These are phyloP conservation scores for Dicycla oo DNA, from an alignment of 2,888 invertebrate genomes.

Conservation along the genomic window DNA sequence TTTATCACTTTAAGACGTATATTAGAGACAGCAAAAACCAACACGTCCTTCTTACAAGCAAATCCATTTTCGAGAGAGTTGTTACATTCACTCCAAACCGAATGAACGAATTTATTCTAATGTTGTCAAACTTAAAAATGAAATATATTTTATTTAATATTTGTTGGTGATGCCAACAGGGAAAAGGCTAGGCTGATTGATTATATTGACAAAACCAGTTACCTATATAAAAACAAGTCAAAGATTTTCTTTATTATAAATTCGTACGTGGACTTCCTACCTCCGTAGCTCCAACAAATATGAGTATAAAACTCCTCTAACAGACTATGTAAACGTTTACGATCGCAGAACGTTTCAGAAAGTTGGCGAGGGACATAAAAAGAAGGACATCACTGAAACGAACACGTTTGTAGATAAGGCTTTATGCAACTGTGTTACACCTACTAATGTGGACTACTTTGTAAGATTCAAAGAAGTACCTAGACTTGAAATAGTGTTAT, in stretches of 20 bases:
- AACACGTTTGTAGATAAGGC: slow-evolving; percentile 54
- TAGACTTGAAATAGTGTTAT: not conserved
- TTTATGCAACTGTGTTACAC: slow-evolving; percentile 57
- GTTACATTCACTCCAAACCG: too few relatives aligned
- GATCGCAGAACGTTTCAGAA: slow-evolving; percentile 41
- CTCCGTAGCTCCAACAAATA: not conserved
- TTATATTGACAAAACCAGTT: too few relatives aligned
- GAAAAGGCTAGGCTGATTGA: too few relatives aligned
- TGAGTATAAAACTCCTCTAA: slow-evolving; percentile 18
- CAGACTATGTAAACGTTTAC: slow-evolving; percentile 55
- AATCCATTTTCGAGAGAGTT: too few relatives aligned
- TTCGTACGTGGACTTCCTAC: not conserved
- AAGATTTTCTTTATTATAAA: not conserved
- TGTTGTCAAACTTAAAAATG: too few relatives aligned
- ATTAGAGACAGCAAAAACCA: too few relatives aligned
- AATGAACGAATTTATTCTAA: too few relatives aligned
- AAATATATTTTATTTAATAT: too few relatives aligned
- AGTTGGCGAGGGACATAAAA: slow-evolving; percentile 51
- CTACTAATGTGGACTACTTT: slow-evolving; percentile 58
- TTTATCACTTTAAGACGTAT: too few relatives aligned
- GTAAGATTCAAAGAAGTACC: slow-evolving; percentile 21
- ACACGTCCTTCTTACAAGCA: too few relatives aligned
- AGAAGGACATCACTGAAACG: slow-evolving; percentile 41
- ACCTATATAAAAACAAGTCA: not conserved
- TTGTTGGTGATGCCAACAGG: too few relatives aligned